These are phyloP conservation scores for Schlechtendalia chinensis DNA, from an alignment of 1,140 invertebrate species.

Conservation along the genomic window DNA sequence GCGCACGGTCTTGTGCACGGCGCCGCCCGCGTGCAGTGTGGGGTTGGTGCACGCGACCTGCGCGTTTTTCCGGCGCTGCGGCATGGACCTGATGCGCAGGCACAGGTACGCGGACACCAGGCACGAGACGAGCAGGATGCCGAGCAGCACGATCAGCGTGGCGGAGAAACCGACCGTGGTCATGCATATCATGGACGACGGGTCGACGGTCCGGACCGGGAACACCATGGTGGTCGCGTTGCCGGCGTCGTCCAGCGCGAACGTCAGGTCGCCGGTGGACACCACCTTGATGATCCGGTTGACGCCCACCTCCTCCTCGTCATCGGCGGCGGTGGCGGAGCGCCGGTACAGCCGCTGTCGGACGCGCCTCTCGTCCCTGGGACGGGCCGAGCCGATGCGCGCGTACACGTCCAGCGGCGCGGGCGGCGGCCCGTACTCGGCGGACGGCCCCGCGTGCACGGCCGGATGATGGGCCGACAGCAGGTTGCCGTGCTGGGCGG, in stretches of 20 bases:
- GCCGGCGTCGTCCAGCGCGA: conserved; percentile 81
- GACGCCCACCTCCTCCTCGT: conserved; percentile 85
- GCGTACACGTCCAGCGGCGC: conserved; percentile 69
- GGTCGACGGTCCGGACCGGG: conserved; percentile 70
- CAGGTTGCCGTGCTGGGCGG: conserved; percentile 53
- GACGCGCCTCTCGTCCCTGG: conserved; percentile 70
- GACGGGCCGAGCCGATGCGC: conserved; percentile 67
- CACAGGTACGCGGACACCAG: conserved; percentile 81
- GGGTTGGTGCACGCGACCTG: conserved; percentile 39
- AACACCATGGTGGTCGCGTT: conserved; percentile 72
- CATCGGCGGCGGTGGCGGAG: conserved; percentile 68
- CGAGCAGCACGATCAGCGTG: conserved; percentile 75
- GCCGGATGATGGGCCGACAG: conserved; percentile 51
- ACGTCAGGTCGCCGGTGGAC: conserved; percentile 88
- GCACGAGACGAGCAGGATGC: conserved; percentile 77
- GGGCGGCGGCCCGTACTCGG: conserved; percentile 56
- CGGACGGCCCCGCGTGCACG: neutral
- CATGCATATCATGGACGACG: conserved; percentile 79
- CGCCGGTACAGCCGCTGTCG: conserved; percentile 62
- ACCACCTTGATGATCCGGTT: conserved; percentile 88
- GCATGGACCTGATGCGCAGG: conserved; percentile 66
- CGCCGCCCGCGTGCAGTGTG: neutral
- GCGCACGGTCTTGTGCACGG: neutral
- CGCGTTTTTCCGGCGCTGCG: conserved; percentile 42
- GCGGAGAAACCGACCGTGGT: conserved; percentile 85